Conservation (phyloP, 2,888 invertebrate species). For the Caenorhabditis auriculariae region DNA sequence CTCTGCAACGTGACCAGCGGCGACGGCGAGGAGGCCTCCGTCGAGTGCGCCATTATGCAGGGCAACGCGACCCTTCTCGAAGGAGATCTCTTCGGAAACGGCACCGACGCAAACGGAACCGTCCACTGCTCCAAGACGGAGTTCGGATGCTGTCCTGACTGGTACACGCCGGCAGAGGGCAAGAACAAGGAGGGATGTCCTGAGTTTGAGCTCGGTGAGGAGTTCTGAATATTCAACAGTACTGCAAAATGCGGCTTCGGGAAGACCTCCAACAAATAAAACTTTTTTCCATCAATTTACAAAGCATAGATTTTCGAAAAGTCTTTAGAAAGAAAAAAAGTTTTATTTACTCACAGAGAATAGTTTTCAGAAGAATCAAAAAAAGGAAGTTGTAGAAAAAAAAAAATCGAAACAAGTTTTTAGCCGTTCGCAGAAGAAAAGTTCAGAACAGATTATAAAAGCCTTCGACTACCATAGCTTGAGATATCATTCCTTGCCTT, state of each 20-base stretch:
- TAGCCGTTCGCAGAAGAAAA: too few species aligned
- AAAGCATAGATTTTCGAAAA: too few species aligned
- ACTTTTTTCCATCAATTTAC: not conserved
- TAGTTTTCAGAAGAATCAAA: too few species aligned
- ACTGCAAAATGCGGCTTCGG: not conserved
- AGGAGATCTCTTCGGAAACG: slow-evolving; percentile 24
- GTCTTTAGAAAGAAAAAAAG: not conserved
- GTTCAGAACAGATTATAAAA: too few species aligned
- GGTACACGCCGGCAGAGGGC: slow-evolving; percentile 62
- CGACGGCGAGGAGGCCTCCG: slow-evolving; percentile 42
- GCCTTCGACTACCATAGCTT: too few species aligned
- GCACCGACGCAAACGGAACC: slow-evolving; percentile 35
- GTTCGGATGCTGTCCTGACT: slow-evolving; percentile 64
- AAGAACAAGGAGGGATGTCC: slow-evolving; percentile 58
- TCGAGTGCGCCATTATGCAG: slow-evolving; percentile 40
- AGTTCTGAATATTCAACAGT: not conserved
- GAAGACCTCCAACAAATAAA: not conserved
- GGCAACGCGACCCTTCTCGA: slow-evolving; percentile 34
- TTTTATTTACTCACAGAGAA: not conserved
- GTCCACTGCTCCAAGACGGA: slow-evolving; percentile 62
- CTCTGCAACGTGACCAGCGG: slow-evolving; percentile 43
- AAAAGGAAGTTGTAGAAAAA: too few species aligned
- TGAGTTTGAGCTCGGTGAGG: slow-evolving; percentile 46
- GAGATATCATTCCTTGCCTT: not conserved
- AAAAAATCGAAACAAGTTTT: too few species aligned